phyloP scores from a whole-genome alignment of 2,888 invertebrate genomes.

The Miltochrista miniata region DNA sequence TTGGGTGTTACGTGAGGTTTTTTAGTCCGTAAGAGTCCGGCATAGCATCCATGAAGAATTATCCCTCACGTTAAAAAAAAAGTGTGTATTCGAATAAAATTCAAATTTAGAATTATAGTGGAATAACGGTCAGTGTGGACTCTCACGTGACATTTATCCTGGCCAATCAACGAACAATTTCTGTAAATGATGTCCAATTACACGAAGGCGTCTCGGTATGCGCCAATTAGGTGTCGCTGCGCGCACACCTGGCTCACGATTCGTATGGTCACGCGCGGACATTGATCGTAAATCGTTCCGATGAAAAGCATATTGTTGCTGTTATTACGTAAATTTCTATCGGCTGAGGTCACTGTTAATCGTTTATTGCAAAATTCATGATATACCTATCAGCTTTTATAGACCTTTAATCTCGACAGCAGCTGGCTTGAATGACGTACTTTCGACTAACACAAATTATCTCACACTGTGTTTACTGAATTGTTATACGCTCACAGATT shows the following conservation, averaged over 20 bases:
- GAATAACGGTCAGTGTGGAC: constrained; percentile 30
- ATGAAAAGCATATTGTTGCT: constrained; percentile 47
- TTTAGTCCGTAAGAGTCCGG: too few species aligned
- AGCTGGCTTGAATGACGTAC: constrained; percentile 3
- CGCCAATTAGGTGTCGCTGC: constrained; percentile 73
- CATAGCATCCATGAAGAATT: too few species aligned
- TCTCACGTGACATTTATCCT: constrained; percentile 63
- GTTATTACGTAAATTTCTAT: constrained; percentile 48
- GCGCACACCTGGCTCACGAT: constrained; percentile 77
- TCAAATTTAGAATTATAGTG: constrained; percentile 16
- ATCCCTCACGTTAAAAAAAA: too few species aligned
- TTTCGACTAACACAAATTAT: constrained; percentile 19
- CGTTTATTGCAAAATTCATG: constrained; percentile 24
- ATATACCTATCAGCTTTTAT: constrained; percentile 7
- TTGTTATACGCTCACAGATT: constrained; percentile 18
- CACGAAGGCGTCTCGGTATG: constrained; percentile 70
- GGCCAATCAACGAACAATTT: constrained; percentile 67
- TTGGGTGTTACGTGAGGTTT: too few species aligned
- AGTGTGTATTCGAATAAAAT: constrained; percentile 7
- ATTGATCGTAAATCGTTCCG: constrained; percentile 65
- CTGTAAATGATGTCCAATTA: constrained; percentile 76
- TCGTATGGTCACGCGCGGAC: constrained; percentile 67
- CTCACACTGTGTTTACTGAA: constrained; percentile 17
- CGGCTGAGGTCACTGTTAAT: constrained; percentile 43
- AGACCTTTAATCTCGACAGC: constrained; percentile 4